phyloP scores from a whole-genome alignment of 2,113 vertebrate species.

The Cettia cetti region DNA sequence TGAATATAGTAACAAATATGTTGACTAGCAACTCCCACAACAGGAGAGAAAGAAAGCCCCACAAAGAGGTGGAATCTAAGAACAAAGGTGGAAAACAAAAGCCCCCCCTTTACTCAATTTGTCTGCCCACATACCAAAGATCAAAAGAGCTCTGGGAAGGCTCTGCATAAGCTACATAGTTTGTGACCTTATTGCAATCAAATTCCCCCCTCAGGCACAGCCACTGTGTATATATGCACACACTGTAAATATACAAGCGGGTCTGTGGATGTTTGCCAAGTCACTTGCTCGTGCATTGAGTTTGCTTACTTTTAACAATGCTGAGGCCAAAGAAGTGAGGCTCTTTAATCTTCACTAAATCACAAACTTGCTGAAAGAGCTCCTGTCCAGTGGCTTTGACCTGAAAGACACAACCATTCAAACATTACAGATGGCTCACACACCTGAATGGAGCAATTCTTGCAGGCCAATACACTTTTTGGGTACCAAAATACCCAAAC shows the following conservation, averaged over 20 bases:
- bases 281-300: not conserved
- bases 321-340: slow-evolving; percentile 89
- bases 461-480: not conserved
- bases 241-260: slow-evolving; percentile 43
- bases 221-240: slow-evolving; percentile 38
- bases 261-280: slow-evolving; percentile 33
- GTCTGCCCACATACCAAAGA: slow-evolving; percentile 51
- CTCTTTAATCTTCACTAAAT: slow-evolving; percentile 80
- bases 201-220: not conserved
- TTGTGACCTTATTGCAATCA: slow-evolving; percentile 47
- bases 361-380: slow-evolving; percentile 81
- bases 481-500: not conserved
- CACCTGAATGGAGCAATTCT: not conserved
- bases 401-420: slow-evolving; percentile 65
- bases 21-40: not conserved
- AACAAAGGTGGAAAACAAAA: slow-evolving; percentile 54
- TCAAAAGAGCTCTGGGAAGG: slow-evolving; percentile 45
- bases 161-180: slow-evolving; percentile 50
- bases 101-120: slow-evolving; percentile 17
- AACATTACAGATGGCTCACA: not conserved
- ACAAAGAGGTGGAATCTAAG: not conserved
- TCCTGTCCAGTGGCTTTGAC: slow-evolving; percentile 85
- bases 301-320: slow-evolving; percentile 83
- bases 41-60: slow-evolving; percentile 4
- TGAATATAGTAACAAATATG: not conserved